Conservation (phyloP, 2,888 invertebrate species). For the Chorisops tibialis region DNA sequence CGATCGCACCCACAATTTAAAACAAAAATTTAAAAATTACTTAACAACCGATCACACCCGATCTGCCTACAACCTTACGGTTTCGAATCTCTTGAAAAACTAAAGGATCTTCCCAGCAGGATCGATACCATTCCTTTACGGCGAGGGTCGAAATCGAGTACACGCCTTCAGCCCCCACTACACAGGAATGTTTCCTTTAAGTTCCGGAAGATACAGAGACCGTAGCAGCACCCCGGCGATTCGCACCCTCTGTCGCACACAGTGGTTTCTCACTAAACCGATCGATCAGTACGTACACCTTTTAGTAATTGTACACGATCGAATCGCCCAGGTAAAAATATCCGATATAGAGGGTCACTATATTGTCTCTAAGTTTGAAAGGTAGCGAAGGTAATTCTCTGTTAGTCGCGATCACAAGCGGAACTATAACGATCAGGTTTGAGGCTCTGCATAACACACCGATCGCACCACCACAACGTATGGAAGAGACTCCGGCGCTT, state of each 20-base stretch:
- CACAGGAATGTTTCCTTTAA: neutral
- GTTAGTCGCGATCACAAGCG: too few relatives aligned
- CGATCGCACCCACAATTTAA: neutral
- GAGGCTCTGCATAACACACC: too few relatives aligned
- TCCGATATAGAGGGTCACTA: too few relatives aligned
- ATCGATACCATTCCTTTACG: slow-evolving; percentile 16
- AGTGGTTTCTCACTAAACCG: too few relatives aligned
- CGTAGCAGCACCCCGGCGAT: slow-evolving; percentile 4
- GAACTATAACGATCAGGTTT: too few relatives aligned
- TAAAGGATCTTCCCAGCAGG: neutral
- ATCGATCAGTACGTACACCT: too few relatives aligned
- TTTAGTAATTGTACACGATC: too few relatives aligned
- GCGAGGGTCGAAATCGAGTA: slow-evolving; percentile 7
- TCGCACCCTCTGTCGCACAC: slow-evolving; percentile 5
- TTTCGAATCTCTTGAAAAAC: slow-evolving; percentile 8
- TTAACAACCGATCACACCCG: neutral
- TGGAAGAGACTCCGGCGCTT: too few relatives aligned
- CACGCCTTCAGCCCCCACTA: slow-evolving; percentile 24
- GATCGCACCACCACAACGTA: too few relatives aligned
- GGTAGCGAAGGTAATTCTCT: too few relatives aligned
- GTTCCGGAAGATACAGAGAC: slow-evolving; percentile 8
- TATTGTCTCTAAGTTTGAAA: too few relatives aligned
- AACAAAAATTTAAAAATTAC: neutral
- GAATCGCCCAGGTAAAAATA: too few relatives aligned
- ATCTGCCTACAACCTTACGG: slow-evolving; percentile 14